A percentile compares a stretch with the other conserved stretches of the same genome.
phyloP scores from a whole-genome alignment of 2,888 invertebrate species.

The Chrysolina americana region DNA sequence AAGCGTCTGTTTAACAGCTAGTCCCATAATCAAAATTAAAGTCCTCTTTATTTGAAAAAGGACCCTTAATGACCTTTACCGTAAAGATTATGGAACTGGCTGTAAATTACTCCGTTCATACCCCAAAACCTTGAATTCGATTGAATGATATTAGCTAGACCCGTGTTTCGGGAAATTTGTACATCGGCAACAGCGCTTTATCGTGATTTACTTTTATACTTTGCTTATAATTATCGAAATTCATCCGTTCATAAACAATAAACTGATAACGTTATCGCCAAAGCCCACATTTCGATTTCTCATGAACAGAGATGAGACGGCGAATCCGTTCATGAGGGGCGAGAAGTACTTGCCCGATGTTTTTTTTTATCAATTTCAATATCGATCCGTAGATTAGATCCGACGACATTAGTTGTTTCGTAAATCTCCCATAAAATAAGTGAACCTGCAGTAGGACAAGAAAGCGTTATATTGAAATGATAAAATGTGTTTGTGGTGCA shows the following conservation, averaged over 20 bases:
- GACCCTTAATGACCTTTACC: too few species aligned
- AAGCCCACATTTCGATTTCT: not conserved
- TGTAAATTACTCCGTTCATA: too few species aligned
- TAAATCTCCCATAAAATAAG: conserved; percentile 26
- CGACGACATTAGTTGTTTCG: conserved; percentile 28
- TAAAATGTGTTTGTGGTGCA: conserved; percentile 40
- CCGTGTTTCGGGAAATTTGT: too few species aligned
- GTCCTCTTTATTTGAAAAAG: too few species aligned
- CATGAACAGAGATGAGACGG: not conserved
- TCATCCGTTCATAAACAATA: not conserved
- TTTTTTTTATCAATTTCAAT: not conserved
- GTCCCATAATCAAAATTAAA: too few species aligned
- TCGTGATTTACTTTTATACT: not conserved
- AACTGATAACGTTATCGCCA: not conserved
- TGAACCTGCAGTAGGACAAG: not conserved
- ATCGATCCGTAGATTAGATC: conserved; percentile 31
- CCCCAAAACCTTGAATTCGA: too few species aligned
- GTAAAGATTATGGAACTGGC: too few species aligned
- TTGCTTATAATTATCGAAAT: not conserved
- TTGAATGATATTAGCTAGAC: too few species aligned
- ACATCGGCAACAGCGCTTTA: not conserved
- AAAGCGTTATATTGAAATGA: conserved; percentile 20
- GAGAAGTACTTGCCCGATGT: not conserved
- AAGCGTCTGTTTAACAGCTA: too few species aligned
- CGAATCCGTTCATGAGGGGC: not conserved